A percentile compares a stretch with the other conserved stretches of the same genome.
Conservation (phyloP, 2,113 vertebrate genomes). For the Scortum barcoo region DNA sequence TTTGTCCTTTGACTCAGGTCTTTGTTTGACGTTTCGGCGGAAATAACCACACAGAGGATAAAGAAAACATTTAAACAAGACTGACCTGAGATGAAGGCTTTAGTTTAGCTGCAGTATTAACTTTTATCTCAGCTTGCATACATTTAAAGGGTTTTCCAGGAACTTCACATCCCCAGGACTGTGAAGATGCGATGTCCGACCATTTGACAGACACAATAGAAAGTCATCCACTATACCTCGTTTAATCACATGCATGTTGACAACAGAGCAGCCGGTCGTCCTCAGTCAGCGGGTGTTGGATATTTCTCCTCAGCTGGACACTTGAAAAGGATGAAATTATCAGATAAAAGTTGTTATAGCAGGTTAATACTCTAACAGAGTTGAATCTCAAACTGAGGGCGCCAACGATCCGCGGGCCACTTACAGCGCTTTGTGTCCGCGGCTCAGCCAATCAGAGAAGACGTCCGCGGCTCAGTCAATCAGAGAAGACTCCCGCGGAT, state of each 20-base stretch:
- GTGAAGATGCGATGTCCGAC: not conserved
- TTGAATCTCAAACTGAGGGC: constrained; percentile 69
- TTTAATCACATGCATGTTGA: constrained; percentile 93
- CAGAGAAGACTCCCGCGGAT: not conserved
- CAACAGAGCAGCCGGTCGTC: constrained; percentile 9
- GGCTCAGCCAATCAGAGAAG: constrained; percentile 70
- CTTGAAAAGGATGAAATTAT: not conserved
- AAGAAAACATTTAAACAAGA: not conserved
- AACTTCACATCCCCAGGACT: not conserved
- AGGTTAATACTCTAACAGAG: not conserved
- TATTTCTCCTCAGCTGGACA: not conserved
- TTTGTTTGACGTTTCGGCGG: constrained; percentile 39
- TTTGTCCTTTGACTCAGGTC: constrained; percentile 1
- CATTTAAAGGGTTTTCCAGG: not conserved
- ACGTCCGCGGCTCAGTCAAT: constrained; percentile 61
- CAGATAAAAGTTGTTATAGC: not conserved
- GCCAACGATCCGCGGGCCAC: constrained; percentile 58
- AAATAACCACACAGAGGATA: constrained; percentile 18
- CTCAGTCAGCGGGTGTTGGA: not conserved
- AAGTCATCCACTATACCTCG: constrained; percentile 83
- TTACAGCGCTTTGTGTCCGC: constrained; percentile 11
- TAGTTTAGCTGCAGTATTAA: not conserved
- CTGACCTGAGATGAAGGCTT: not conserved
- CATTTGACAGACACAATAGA: not conserved
- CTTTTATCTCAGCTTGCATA: not conserved